These are phyloP conservation scores for Uloborus plumipes DNA, from an alignment of 2,888 invertebrate genomes.

Conservation along the genomic window DNA sequence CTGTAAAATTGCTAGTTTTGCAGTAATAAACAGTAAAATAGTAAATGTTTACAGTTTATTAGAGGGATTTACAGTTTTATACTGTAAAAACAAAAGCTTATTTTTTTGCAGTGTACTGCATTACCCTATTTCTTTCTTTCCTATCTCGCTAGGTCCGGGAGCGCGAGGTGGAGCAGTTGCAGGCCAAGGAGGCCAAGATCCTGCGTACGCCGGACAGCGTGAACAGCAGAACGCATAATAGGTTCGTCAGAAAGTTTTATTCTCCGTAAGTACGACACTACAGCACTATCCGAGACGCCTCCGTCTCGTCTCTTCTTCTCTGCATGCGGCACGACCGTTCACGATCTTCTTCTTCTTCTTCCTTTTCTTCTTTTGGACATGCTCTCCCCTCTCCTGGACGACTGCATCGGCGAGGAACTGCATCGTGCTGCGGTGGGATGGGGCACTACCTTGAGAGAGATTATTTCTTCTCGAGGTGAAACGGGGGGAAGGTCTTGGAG, in stretches of 20 bases:
- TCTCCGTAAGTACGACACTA: slow-evolving; percentile 62
- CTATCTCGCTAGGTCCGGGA: slow-evolving; percentile 47
- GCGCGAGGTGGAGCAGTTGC: slow-evolving; percentile 46
- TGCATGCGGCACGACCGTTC: slow-evolving; percentile 40
- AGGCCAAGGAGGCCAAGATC: slow-evolving; percentile 51
- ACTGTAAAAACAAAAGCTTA: too few species aligned
- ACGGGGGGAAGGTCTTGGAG: too few species aligned
- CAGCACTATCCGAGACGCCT: slow-evolving; percentile 22
- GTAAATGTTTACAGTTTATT: too few species aligned
- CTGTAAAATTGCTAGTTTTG: too few species aligned
- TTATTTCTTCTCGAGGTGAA: too few species aligned
- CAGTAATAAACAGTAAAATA: too few species aligned
- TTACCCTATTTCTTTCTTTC: too few species aligned
- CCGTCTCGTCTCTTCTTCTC: slow-evolving; percentile 5
- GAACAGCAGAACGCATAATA: slow-evolving; percentile 56
- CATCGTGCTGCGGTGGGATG: too few species aligned
- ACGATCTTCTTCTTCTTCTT: too few species aligned
- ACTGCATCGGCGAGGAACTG: not conserved
- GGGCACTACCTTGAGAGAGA: too few species aligned
- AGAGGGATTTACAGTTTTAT: too few species aligned
- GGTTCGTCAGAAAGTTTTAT: slow-evolving; percentile 64
- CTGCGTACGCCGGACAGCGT: slow-evolving; percentile 35
- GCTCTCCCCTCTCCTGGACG: not conserved
- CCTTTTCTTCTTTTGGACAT: not conserved
- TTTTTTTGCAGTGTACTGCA: too few species aligned